Evolutionary conservation across 1,140 invertebrate genomes (phyloP).

Genomic region (Pseudomyrmex gracilis): DNA sequence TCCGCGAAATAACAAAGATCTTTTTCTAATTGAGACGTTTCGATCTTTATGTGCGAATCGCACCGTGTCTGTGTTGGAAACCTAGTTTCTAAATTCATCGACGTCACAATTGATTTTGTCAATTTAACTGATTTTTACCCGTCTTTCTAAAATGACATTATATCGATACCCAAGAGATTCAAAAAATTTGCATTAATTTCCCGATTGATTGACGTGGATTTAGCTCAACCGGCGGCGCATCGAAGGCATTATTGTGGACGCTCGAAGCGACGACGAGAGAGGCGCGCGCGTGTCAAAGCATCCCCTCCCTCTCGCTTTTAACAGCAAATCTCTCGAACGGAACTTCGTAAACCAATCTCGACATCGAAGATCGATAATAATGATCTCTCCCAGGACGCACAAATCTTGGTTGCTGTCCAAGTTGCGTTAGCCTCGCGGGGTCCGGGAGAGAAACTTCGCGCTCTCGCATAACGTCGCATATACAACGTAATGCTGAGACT

Average conservation of each 20-base stretch:
- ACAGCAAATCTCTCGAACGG: slow-evolving; percentile 49
- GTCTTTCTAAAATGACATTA: slow-evolving; percentile 2
- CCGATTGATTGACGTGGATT: slow-evolving; percentile 55
- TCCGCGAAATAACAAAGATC: too few relatives aligned
- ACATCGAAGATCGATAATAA: slow-evolving; percentile 62
- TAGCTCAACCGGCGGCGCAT: slow-evolving; percentile 27
- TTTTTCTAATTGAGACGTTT: too few relatives aligned
- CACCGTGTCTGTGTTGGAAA: background rate
- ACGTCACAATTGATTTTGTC: slow-evolving; percentile 39
- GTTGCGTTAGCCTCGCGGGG: slow-evolving; percentile 32
- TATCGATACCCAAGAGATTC: slow-evolving; percentile 29
- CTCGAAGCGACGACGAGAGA: slow-evolving; percentile 18
- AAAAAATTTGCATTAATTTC: slow-evolving; percentile 57
- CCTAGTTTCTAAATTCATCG: slow-evolving; percentile 2
- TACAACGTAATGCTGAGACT: slow-evolving; percentile 50
- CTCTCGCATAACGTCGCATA: slow-evolving; percentile 33
- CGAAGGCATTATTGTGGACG: slow-evolving; percentile 42
- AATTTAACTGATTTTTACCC: slow-evolving; percentile 34
- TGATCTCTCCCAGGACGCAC: slow-evolving; percentile 59
- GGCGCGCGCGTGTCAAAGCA: slow-evolving; percentile 17
- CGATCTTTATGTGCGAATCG: too few relatives aligned
- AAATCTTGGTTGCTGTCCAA: slow-evolving; percentile 59
- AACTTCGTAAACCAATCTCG: slow-evolving; percentile 56
- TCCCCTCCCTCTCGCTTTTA: background rate
- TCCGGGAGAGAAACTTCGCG: slow-evolving; percentile 39